Evolutionary conservation across 2,113 vertebrate genomes (phyloP).

Genomic region (Grammomys dolichurus): DNA sequence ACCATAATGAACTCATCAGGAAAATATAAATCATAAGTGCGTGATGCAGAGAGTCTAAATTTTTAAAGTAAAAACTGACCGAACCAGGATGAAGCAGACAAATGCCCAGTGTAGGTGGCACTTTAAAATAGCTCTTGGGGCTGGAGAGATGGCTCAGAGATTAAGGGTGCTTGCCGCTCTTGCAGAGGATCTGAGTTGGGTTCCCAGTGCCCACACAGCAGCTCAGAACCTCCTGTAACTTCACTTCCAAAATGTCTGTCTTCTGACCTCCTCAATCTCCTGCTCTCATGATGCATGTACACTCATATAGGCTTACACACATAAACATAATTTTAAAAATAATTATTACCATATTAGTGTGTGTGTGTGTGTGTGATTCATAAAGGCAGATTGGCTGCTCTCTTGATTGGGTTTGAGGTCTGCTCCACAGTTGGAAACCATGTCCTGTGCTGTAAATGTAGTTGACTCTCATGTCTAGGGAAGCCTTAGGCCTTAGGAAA

Average conservation of each 20-base stretch:
- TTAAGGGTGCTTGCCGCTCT: neutral
- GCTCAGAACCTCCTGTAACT: neutral
- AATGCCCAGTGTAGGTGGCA: too few relatives aligned
- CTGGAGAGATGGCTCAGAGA: neutral
- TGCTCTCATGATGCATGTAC: neutral
- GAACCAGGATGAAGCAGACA: neutral
- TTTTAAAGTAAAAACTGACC: neutral
- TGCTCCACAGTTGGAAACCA: neutral
- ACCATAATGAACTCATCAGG: neutral
- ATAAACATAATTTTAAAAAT: neutral
- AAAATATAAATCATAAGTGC: neutral
- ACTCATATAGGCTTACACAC: neutral
- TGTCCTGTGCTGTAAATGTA: neutral
- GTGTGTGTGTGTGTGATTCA: neutral
- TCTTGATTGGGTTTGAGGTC: neutral
- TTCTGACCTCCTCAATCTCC: neutral
- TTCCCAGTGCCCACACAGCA: neutral
- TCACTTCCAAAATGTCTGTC: neutral
- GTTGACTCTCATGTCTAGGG: neutral
- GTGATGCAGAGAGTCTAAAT: neutral
- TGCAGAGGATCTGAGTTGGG: neutral
- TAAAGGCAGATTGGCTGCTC: neutral
- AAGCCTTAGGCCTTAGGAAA: neutral
- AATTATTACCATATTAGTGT: neutral
- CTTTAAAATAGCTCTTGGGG: neutral